Evolutionary conservation across 1,140 invertebrate species (phyloP), one percentile per base, ranked within the genome.

Genomic region (Homarus americanus): DNA sequence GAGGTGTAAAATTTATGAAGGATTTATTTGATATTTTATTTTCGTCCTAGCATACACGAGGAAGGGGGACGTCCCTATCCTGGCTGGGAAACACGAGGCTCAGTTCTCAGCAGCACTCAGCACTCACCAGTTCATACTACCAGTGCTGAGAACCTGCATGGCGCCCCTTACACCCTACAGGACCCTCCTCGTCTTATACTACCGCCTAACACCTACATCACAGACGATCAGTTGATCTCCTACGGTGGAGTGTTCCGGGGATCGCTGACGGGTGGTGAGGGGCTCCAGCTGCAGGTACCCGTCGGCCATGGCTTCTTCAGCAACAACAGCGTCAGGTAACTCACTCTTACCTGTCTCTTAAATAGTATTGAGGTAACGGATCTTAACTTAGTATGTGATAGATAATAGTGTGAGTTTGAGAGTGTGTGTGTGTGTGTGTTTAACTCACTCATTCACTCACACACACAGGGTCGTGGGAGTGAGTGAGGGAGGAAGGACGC

Each of bases 381-480:
- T 10, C 9, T 49, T 49, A 49, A 49, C 44, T 49, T 49, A 0
- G 44, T 63, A 4, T 3, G 2, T 63, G 4, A 24, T 63, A 24
- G 4, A 20, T 63, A 20, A 20, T 12, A 20, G 58, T 63, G 58
- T 63, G 58, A 20, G 58, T 63, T 12, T 63, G 58, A 34, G 32
- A 34, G 32, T 75, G 32, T 75, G 72, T 75, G 72, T 75, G 72
- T 36, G 72, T 75, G 72, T 75, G 72, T 75, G 72, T 75, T n/a
- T 75, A 32, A n/a, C n/a, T n/a, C n/a, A n/a, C n/a, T n/a, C n/a
- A n/a, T n/a, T n/a, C n/a, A n/a, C n/a, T n/a, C n/a, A n/a, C n/a
- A n/a, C n/a, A n/a, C n/a, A n/a, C n/a, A n/a, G n/a, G n/a, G n/a
- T n/a, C 34, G 72, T 75, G 72, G 32, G 72, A 34, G 72, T 75